Conservation (phyloP, 2,888 invertebrate species). For the Pollenia griseotomentosa region DNA sequence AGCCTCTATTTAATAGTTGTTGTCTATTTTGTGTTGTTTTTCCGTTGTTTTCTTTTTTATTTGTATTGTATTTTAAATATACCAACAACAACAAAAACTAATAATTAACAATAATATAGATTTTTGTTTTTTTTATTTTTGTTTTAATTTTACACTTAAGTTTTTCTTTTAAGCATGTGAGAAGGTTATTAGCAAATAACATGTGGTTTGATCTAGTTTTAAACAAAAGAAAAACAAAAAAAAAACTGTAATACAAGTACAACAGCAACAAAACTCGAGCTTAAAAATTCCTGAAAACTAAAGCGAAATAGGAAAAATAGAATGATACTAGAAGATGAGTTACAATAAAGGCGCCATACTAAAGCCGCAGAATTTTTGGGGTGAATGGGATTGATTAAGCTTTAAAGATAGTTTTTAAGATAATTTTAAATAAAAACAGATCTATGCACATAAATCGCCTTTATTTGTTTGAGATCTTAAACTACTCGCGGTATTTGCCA, state of each 20-base stretch:
- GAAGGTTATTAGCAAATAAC: conserved; percentile 68
- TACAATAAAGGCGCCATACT: conserved; percentile 9
- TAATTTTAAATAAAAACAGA: no score
- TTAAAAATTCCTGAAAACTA: conserved; percentile 5
- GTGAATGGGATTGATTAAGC: not conserved
- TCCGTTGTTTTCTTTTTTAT: not conserved
- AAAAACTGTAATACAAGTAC: conserved; percentile 14
- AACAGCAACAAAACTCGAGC: conserved; percentile 14
- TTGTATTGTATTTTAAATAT: conserved; percentile 26
- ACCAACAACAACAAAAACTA: conserved; percentile 11
- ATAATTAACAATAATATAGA: conserved; percentile 56
- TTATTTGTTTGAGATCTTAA: no score
- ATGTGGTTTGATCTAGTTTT: conserved; percentile 67
- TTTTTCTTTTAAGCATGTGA: conserved; percentile 44
- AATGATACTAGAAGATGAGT: not conserved
- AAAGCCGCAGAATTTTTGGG: conserved; percentile 16
- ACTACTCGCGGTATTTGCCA: no score
- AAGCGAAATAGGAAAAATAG: conserved; percentile 4
- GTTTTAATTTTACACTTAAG: conserved; percentile 50
- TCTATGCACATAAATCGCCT: no score
- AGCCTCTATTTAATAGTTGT: conserved; percentile 49
- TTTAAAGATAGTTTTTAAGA: no score
- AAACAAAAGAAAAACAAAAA: not conserved
- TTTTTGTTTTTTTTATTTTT: conserved; percentile 35
- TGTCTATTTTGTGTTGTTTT: conserved; percentile 12